phyloP scores from a whole-genome alignment of 2,888 invertebrate genomes.

The Napeogenes inachia region DNA sequence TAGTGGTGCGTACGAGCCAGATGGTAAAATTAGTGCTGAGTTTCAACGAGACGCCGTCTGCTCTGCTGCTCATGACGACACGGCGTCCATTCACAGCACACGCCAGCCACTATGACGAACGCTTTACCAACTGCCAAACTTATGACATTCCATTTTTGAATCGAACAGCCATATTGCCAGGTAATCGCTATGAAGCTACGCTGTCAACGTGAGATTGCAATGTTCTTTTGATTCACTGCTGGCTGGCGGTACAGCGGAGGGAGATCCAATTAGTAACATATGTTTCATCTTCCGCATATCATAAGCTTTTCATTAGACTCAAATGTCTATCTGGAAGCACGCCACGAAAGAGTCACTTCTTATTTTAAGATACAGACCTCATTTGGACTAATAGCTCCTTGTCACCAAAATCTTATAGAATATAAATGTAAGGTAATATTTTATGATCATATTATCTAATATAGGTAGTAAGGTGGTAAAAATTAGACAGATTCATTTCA shows the following conservation, averaged over 20 bases:
- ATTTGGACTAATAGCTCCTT: no score
- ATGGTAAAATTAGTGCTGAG: conserved; percentile 75
- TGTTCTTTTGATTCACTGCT: conserved; percentile 22
- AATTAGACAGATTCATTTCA: conserved; percentile 51
- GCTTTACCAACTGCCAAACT: conserved; percentile 70
- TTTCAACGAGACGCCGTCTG: conserved; percentile 70
- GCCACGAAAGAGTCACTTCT: no score
- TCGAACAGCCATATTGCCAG: conserved; percentile 56
- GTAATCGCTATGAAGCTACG: conserved; percentile 32
- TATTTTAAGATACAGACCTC: no score
- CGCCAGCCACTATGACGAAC: conserved; percentile 54
- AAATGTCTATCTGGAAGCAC: no score
- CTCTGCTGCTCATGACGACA: conserved; percentile 69
- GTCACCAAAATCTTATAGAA: background rate
- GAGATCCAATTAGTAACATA: no score
- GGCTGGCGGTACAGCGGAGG: background rate
- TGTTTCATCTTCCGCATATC: no score
- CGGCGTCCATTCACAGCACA: conserved; percentile 64
- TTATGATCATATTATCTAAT: conserved; percentile 14
- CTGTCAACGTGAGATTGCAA: conserved; percentile 17
- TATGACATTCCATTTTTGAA: conserved; percentile 71
- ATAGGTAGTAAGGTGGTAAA: conserved; percentile 18
- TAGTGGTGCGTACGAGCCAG: conserved; percentile 76
- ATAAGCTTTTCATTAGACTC: background rate
- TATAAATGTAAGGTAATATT: conserved; percentile 6